Base-by-base conservation (phyloP, 1,140 invertebrate species). In the Drusus annulatus region DNA sequence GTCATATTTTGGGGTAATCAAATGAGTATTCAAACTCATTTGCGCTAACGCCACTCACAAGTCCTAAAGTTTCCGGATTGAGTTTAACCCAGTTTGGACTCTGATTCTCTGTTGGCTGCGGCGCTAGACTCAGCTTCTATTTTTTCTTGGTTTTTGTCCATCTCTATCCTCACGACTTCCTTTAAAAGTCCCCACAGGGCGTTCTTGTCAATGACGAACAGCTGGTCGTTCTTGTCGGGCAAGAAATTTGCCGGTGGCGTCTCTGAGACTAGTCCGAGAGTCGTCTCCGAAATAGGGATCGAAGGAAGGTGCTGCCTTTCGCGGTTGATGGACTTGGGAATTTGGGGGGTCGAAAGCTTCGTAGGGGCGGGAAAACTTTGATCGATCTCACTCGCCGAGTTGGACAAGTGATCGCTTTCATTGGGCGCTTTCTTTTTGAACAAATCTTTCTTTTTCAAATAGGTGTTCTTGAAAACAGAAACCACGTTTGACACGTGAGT, bases 111-210 rank as follows among this genome's bases (percentile, higher is more conserved):
- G 52, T 74, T 80, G 21, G 54, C 75, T 5, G 25, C 31, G 23
- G 56, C 50, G 69, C 56, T 80, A 21, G 73, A 80, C 62, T 80
- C 81, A 4, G 71, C 79, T 51, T 81, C 65, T 16, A 56, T 15
- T 80, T 77, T 83, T n/a, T 83, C 82, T 74, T 80, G 80, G 77
- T 80, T 83, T 68, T 83, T 83, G 52, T 83, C 82, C 79, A 83
- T 81, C 62, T 83, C 82, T 71, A 81, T 80, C 31, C 86, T 84
- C 15, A 89, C 87, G 3, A 87, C 91, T 86, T 92, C 91, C 84
- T 91, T 91, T 7, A 92, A 86, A 79, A 92, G 85, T 60, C 91
- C 91, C 92, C 92, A 92, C 31, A 92, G 84, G 80, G 89, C 89
- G 77, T 91, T 91, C 84, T 91, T 91, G 80, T 92, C 90, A 54